phyloP scores from a whole-genome alignment of 2,888 invertebrate species.

The Drosophila algonquin region DNA sequence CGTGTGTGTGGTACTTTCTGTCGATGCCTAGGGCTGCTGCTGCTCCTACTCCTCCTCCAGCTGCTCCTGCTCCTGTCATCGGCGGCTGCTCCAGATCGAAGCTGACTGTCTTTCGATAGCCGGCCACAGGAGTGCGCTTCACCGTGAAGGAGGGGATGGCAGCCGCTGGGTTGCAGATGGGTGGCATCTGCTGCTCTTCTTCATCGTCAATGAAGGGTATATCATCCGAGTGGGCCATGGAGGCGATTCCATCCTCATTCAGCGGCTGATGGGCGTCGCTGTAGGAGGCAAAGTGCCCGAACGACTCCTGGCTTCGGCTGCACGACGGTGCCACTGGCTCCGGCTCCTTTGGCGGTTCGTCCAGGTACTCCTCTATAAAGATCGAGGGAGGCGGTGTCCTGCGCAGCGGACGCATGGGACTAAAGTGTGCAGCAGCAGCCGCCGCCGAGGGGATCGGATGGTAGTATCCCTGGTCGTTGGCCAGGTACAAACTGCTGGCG shows the following conservation, averaged over 20 bases:
- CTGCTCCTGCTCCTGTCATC: constrained; percentile 19
- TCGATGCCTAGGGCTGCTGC: constrained; percentile 56
- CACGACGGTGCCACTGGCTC: too few species aligned
- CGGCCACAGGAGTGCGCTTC: constrained; percentile 60
- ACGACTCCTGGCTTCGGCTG: constrained; percentile 69
- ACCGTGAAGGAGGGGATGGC: constrained; percentile 46
- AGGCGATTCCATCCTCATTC: constrained; percentile 83
- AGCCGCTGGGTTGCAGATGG: not conserved
- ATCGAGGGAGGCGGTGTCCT: constrained; percentile 82
- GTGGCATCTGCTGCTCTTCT: constrained; percentile 71
- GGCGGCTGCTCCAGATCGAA: constrained; percentile 80
- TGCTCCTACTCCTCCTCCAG: not conserved
- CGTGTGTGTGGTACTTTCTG: constrained; percentile 81
- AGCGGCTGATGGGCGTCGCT: constrained; percentile 83
- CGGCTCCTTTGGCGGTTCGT: constrained; percentile 63
- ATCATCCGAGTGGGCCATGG: constrained; percentile 81
- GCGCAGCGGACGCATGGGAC: constrained; percentile 67
- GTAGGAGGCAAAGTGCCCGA: constrained; percentile 73
- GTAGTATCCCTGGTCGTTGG: constrained; percentile 56
- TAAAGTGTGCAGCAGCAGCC: constrained; percentile 50
- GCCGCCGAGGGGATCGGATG: constrained; percentile 25
- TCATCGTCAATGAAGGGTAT: constrained; percentile 85
- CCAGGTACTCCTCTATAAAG: constrained; percentile 82
- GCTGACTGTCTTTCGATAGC: constrained; percentile 83
- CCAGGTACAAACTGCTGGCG: constrained; percentile 79